These are phyloP conservation scores for Erythrocercus mccallii DNA, from an alignment of 2,113 vertebrate genomes.

Conservation along the genomic window DNA sequence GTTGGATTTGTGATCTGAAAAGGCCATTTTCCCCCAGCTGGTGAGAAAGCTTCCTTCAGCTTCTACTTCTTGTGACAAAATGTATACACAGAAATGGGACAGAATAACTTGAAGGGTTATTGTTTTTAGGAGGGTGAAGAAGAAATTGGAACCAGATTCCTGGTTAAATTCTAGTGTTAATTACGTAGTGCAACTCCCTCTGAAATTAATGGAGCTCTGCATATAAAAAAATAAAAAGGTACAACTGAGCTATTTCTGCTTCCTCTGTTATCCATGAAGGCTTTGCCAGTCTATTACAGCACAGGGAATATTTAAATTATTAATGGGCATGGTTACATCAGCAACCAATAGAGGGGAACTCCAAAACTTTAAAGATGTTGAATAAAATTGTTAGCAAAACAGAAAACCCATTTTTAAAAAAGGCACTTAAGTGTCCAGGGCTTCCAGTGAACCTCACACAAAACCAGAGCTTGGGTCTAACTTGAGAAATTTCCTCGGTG, in stretches of 20 bases:
- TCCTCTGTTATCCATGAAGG: slow-evolving; percentile 9
- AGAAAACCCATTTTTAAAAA: background rate
- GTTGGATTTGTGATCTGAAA: background rate
- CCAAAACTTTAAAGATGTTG: background rate
- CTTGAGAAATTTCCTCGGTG: background rate
- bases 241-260: slow-evolving; percentile 25
- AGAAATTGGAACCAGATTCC: slow-evolving; percentile 49
- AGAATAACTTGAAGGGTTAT: background rate
- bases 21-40: background rate
- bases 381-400: background rate
- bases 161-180: slow-evolving; percentile 41
- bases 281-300: slow-evolving; percentile 23
- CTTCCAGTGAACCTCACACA: background rate
- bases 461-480: background rate
- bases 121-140: slow-evolving; percentile 8
- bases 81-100: background rate
- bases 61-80: background rate
- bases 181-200: slow-evolving; percentile 31
- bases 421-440: background rate
- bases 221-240: background rate
- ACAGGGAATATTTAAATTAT: slow-evolving; percentile 29
- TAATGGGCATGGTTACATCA: background rate
- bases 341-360: background rate
- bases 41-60: background rate
- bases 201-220: slow-evolving; percentile 40